These are phyloP conservation scores for Eleginops maclovinus DNA, from an alignment of 2,113 vertebrate species.

Conservation along the genomic window DNA sequence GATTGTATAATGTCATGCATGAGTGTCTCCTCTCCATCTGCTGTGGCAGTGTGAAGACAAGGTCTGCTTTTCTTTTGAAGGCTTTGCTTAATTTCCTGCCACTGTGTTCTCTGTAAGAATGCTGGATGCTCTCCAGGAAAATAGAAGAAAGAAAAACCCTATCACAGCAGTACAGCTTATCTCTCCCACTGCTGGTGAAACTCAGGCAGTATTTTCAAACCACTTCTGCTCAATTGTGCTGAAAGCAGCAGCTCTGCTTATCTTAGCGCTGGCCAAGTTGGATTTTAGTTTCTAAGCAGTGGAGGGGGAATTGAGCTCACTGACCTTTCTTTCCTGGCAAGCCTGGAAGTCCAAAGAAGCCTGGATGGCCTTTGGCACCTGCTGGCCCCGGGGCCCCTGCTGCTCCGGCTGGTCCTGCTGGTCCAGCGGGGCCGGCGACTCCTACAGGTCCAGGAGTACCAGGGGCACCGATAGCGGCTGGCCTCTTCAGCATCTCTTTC, in stretches of 20 bases:
- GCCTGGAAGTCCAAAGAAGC: slow-evolving; percentile 84
- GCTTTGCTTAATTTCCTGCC: slow-evolving; percentile 39
- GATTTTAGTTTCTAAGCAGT: background rate
- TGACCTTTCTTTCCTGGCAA: slow-evolving; percentile 83
- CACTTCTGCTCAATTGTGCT: slow-evolving; percentile 4
- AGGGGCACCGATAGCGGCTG: slow-evolving; percentile 78
- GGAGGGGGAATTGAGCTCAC: background rate
- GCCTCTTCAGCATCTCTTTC: slow-evolving; percentile 81
- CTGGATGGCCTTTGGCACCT: slow-evolving; percentile 82
- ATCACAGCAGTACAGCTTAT: slow-evolving; percentile 15
- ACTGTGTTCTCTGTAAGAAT: slow-evolving; percentile 3
- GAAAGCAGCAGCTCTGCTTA: background rate
- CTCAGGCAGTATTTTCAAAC: slow-evolving; percentile 9
- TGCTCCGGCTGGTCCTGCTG: slow-evolving; percentile 73
- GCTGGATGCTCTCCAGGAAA: slow-evolving; percentile 41
- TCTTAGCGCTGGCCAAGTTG: background rate
- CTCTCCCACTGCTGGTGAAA: slow-evolving; percentile 1
- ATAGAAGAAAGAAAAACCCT: slow-evolving; percentile 29
- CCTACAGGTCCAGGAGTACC: slow-evolving; percentile 79
- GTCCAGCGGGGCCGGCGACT: slow-evolving; percentile 76
- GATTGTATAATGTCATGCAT: slow-evolving; percentile 43
- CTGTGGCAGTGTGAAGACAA: slow-evolving; percentile 19
- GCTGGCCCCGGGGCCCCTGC: slow-evolving; percentile 71
- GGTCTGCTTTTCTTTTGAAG: slow-evolving; percentile 28
- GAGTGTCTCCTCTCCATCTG: slow-evolving; percentile 27